Evolutionary conservation across 2,888 invertebrate genomes (phyloP).

Genomic region (Diachrysia chrysitis): DNA sequence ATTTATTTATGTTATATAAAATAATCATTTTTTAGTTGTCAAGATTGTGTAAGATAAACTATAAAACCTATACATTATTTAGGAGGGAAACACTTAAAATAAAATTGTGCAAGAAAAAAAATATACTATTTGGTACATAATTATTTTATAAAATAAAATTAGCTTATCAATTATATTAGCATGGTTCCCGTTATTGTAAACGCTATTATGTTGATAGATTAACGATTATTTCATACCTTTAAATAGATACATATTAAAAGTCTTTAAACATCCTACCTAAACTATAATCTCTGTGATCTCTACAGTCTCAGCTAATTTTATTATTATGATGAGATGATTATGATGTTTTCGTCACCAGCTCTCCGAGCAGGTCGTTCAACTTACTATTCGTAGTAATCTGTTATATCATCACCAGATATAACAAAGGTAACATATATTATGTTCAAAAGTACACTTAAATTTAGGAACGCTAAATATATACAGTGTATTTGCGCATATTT

Average conservation of each 20-base stretch:
- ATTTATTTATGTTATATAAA: no score
- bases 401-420: slow-evolving; percentile 43
- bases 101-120: no score
- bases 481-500: no score
- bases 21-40: no score
- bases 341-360: slow-evolving; percentile 20
- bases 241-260: background rate
- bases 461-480: no score
- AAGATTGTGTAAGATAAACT: no score
- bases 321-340: background rate
- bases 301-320: background rate
- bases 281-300: background rate
- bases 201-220: background rate
- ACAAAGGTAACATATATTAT: slow-evolving; percentile 40
- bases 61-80: no score
- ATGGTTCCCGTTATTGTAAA: background rate
- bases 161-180: no score
- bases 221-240: background rate
- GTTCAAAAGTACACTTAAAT: background rate
- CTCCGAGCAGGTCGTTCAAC: slow-evolving; percentile 34
- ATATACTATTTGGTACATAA: no score
- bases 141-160: no score
- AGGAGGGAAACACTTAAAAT: no score
- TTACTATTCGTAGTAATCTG: slow-evolving; percentile 36
- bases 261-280: background rate